Evolutionary conservation across 2,113 vertebrate genomes (phyloP).

Genomic region (Trematomus loennbergii): DNA sequence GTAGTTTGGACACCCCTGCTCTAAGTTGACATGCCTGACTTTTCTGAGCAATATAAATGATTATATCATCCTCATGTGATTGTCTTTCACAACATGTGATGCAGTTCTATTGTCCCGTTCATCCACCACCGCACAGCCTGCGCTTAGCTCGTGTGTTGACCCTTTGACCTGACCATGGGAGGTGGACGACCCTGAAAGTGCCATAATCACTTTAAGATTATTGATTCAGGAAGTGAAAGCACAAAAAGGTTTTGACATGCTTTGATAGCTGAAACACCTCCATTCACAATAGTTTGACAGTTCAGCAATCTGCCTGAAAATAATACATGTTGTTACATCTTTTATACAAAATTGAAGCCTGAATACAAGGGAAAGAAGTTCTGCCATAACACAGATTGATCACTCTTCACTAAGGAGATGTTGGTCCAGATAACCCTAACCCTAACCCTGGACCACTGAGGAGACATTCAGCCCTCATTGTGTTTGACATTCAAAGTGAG

Average conservation of each 20-base stretch:
- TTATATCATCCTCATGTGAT: slow-evolving; percentile 19
- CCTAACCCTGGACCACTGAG: neutral
- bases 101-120: slow-evolving; percentile 13
- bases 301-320: neutral
- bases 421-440: neutral
- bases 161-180: slow-evolving; percentile 19
- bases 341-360: neutral
- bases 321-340: neutral
- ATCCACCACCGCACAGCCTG: neutral
- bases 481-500: slow-evolving; percentile 55
- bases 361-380: neutral
- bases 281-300: slow-evolving; percentile 1
- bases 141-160: neutral
- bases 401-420: neutral
- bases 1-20: too few relatives aligned
- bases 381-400: neutral
- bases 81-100: neutral
- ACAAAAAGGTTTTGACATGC: slow-evolving; percentile 12
- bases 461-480: slow-evolving; percentile 19
- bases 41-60: neutral
- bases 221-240: slow-evolving; percentile 4
- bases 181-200: neutral
- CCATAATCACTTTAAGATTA: neutral
- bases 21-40: neutral
- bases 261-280: slow-evolving; percentile 11